Evolutionary conservation across 2,797 vertebrate species (phyloP), one percentile per base, ranked within the genome.

Genomic region (Onychomys leucogaster): DNA sequence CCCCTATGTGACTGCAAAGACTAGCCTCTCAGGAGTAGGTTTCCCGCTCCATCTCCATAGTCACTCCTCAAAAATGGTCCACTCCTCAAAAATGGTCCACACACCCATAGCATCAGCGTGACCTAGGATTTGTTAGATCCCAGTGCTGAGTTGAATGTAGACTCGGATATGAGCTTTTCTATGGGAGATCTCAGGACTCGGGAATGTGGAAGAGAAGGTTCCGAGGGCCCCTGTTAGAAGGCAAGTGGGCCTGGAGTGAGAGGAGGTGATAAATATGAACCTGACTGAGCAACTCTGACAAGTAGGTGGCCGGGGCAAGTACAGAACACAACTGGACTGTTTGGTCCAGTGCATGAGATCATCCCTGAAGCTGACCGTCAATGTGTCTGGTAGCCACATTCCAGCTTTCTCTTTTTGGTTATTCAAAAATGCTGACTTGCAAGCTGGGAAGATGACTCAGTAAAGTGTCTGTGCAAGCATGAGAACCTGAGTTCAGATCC

Each of bases 301-400:
- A n/a, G 46, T 83, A 8, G 11, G 37, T 2, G 3, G 9, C 17
- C 0, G 2, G 46, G 61, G n/a, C 12, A 9, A 83, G 25, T 37
- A 6, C 0, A 1, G 6, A 13, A 46, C 46, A 41, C 0, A 0
- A 19, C 52, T 16, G 6, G 78, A 32, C 29, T 17, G 2, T 27
- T 27, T 6, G 61, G 17, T 14, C 32, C 13, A 12, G 34, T 6
- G 16, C 6, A 29, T 2, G 69, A 2, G 13, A n/a, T 21, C 1
- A 2, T 37, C 49, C 29, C n/a, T 2, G 4, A 10, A 77, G 29
- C 29, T 32, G 73, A 21, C 0, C 0, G 2, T 57, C 55, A 12
- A 32, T 34, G 6, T 73, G 57, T 63, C 89, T 6, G 27, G 49
- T 29, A n/a, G 59, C 25, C 6, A 6, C 5, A 1, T 16, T 61